Evolutionary conservation across 2,888 invertebrate species (phyloP).

Genomic region (Pristionchus japonicus): DNA sequence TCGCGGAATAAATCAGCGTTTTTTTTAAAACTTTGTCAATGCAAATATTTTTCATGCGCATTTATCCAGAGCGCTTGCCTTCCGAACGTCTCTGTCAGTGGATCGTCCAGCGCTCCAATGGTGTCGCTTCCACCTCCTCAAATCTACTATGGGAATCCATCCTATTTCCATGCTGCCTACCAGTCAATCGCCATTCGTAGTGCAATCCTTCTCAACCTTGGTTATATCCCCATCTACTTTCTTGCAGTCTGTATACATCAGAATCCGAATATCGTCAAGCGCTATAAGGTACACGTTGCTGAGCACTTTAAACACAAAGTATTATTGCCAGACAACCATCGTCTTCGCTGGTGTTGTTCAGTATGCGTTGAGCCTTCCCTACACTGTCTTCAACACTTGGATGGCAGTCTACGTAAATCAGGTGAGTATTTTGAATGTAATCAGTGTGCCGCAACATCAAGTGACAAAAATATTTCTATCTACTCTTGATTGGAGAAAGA

Average conservation of each 20-base stretch:
- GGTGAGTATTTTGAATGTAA: neutral
- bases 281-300: no score
- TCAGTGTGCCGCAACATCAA: neutral
- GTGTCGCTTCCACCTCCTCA: neutral
- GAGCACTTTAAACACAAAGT: no score
- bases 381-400: constrained; percentile 18
- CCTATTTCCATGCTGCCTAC: neutral
- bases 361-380: neutral
- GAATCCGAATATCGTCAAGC: neutral
- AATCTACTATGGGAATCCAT: neutral
- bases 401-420: neutral
- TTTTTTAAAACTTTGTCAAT: no score
- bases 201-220: neutral
- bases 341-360: neutral
- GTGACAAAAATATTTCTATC: neutral
- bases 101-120: no score
- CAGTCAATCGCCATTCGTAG: neutral
- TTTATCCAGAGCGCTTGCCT: no score
- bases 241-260: neutral
- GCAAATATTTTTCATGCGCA: no score
- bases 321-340: constrained; percentile 20
- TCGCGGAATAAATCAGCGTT: no score
- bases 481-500: neutral
- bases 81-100: no score
- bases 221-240: neutral